These are phyloP conservation scores for Rhombomys opimus DNA, from an alignment of 2,113 vertebrate genomes.

Conservation along the genomic window DNA sequence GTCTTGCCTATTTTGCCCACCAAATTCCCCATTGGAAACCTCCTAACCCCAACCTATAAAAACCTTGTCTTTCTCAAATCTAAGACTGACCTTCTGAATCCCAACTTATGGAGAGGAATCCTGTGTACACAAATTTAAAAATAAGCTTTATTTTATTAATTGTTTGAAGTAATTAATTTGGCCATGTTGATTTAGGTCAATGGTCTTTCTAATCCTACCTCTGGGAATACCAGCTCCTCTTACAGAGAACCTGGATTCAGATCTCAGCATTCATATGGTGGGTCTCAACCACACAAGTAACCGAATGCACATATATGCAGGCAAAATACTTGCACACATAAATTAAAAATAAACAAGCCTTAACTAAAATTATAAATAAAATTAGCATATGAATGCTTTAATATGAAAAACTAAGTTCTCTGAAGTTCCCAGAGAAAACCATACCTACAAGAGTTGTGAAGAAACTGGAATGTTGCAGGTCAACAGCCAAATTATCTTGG, in stretches of 20 bases:
- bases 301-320: not conserved
- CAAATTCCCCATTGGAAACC: not conserved
- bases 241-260: not conserved
- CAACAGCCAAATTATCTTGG: not conserved
- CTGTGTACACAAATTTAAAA: not conserved
- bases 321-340: not conserved
- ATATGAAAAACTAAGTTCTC: not conserved
- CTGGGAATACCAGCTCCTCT: not conserved
- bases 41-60: not conserved
- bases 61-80: not conserved
- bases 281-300: not conserved
- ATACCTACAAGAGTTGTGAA: not conserved
- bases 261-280: not conserved
- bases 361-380: slow-evolving; percentile 31
- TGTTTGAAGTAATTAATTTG: not conserved
- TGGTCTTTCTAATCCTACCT: not conserved
- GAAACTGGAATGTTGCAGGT: not conserved
- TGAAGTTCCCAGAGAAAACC: not conserved
- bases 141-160: not conserved
- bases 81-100: not conserved
- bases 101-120: not conserved
- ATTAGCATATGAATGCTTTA: not conserved
- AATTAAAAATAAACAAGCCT: not conserved
- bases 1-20: not conserved
- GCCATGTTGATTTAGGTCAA: not conserved